phyloP scores from a whole-genome alignment of 2,888 invertebrate species.

The Mylabris sibirica region DNA sequence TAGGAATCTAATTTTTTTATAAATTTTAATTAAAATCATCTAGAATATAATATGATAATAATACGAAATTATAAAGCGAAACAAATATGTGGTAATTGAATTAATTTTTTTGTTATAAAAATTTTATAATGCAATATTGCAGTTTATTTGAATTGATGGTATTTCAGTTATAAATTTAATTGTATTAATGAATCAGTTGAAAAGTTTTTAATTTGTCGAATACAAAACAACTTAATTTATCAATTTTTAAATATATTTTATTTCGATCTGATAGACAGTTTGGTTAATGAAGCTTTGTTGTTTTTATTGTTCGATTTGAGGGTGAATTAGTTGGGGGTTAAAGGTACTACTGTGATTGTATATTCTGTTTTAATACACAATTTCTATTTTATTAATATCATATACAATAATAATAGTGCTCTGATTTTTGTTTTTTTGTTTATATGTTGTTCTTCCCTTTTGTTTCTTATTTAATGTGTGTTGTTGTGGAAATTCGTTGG shows the following conservation, averaged over 20 bases:
- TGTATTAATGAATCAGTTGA: not conserved
- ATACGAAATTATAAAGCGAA: not conserved
- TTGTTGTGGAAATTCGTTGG: conserved; percentile 27
- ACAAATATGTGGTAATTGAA: not conserved
- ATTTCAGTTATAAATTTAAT: not conserved
- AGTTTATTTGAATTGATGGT: not conserved
- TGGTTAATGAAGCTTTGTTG: not conserved
- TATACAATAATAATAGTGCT: not conserved
- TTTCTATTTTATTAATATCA: no score
- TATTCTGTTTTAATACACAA: not conserved
- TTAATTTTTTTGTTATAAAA: not conserved
- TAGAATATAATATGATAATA: not conserved
- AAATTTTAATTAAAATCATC: not conserved
- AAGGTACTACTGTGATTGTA: not conserved
- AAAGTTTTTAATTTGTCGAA: not conserved
- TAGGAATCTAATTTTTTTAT: not conserved
- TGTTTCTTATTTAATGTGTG: conserved; percentile 12
- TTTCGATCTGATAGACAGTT: not conserved
- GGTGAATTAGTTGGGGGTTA: not conserved
- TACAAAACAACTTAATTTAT: not conserved
- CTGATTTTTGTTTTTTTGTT: not conserved
- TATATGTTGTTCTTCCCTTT: conserved; percentile 6
- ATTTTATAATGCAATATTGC: no score
- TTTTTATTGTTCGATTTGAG: not conserved
- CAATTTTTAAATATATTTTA: not conserved